Evolutionary conservation across 2,797 vertebrate genomes (phyloP), one percentile per base, ranked within the genome.

Genomic region (Pagetopsis macropterus): DNA sequence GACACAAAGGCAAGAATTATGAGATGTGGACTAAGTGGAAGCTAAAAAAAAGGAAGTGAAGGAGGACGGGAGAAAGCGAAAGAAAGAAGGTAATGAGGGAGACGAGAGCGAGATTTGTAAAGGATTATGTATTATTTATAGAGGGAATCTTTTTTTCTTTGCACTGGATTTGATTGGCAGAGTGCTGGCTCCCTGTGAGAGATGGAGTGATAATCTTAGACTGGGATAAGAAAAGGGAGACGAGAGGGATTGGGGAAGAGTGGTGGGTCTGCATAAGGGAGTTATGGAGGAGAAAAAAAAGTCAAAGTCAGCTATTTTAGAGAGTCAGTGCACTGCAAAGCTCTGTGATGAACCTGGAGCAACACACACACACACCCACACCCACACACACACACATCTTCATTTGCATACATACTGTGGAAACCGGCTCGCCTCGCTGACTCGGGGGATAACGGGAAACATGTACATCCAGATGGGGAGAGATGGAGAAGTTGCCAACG

Each of bases 121-220:
- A 91, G 90, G 88, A 93, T 94, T 93, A 92, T 94, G 88, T 91
- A 85, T 92, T 95, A 95, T 94, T 95, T 94, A 94, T 94, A 91
- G 81, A 75, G 70, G 21, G 14, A 79, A 83, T 60, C 71, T 54
- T 76, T 59, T 66, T 62, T 58, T 58, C 66, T 72, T 83, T 72
- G 79, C 73, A 11, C 51, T 73, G 76, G 72, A 84, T 91, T 90
- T 93, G 89, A 94, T 93, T 94, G 94, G 90, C 91, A 92, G 86
- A 70, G 49, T 75, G 84, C 64, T 69, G 73, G 79, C 81, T 89
- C 84, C 88, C 90, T 79, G 41, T 8, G 91, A 89, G 87, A 92
- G 85, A 91, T 88, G 64, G 76, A 82, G 84, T 77, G 91, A 92
- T 94, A 87, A 93, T 93, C 94, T 94, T 94, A 93, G 88, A 88